These are phyloP conservation scores for Erinaceus europaeus DNA, from an alignment of 2,113 vertebrate species.

Conservation along the genomic window DNA sequence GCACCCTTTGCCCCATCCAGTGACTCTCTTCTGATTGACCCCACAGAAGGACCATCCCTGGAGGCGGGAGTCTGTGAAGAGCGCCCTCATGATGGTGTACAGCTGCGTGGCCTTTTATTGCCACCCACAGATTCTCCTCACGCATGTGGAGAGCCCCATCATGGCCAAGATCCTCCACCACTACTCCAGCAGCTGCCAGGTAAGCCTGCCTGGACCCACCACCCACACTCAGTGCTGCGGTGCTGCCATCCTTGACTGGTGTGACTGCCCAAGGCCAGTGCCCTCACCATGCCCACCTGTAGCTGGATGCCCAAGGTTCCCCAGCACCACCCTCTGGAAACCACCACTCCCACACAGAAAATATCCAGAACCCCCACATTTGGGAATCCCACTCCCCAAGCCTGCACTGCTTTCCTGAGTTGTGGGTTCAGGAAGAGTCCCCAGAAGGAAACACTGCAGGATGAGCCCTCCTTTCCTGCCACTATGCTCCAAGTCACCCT, in stretches of 20 bases:
- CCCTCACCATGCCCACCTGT: no score
- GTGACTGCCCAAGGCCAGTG: no score
- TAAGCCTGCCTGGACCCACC: accelerated
- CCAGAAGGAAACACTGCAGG: no score
- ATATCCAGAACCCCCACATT: no score
- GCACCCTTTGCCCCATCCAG: accelerated
- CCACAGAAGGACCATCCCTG: conserved; percentile 67
- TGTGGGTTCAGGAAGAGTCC: no score
- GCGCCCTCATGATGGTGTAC: conserved; percentile 66
- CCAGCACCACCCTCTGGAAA: no score
- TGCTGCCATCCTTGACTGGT: background rate
- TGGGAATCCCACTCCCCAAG: no score
- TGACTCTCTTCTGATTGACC: accelerated
- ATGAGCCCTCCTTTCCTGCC: background rate
- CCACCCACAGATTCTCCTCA: conserved; percentile 65
- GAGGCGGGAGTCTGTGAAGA: conserved; percentile 56
- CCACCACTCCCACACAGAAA: no score
- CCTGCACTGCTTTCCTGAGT: no score
- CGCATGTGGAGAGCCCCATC: conserved; percentile 46
- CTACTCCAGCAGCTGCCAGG: conserved; percentile 71
- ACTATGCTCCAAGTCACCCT: no score
- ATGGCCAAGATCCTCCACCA: conserved; percentile 58
- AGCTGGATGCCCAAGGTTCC: no score
- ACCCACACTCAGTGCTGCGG: accelerated
- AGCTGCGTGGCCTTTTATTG: conserved; percentile 45